Evolutionary conservation across 2,113 vertebrate species (phyloP).

Genomic region (Peromyscus polionotus): DNA sequence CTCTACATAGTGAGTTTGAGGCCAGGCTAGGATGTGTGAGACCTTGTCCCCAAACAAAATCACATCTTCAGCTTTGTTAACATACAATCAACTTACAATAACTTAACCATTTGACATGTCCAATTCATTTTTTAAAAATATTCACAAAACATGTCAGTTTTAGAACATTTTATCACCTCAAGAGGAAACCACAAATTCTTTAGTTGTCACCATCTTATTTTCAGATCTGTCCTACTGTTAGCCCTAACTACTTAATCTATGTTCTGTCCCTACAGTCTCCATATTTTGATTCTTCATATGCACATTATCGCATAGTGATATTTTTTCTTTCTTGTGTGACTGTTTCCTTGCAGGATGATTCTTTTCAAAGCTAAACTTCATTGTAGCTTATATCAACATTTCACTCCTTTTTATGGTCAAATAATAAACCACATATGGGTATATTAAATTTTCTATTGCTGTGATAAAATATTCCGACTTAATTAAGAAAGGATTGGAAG

Average conservation of each 20-base stretch:
- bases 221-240: not conserved
- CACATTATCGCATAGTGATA: not conserved
- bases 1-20: not conserved
- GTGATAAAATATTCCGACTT: not conserved
- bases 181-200: not conserved
- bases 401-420: not conserved
- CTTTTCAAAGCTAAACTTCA: not conserved
- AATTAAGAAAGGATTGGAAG: not conserved
- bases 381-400: not conserved
- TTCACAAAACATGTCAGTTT: not conserved
- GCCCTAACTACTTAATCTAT: not conserved
- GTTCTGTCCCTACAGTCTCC: not conserved
- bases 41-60: not conserved
- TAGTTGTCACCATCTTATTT: not conserved
- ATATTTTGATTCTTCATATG: not conserved
- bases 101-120: not conserved
- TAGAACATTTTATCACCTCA: conserved; percentile 34
- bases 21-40: not conserved
- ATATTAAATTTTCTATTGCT: not conserved
- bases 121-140: not conserved
- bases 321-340: too few relatives aligned
- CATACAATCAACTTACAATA: not conserved
- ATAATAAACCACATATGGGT: not conserved
- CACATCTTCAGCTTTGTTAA: not conserved
- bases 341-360: not conserved